A percentile compares a stretch with the other conserved stretches of the same genome.
These are phyloP conservation scores for Micronisus gabar DNA, from an alignment of 2,113 vertebrate genomes.

Conservation along the genomic window DNA sequence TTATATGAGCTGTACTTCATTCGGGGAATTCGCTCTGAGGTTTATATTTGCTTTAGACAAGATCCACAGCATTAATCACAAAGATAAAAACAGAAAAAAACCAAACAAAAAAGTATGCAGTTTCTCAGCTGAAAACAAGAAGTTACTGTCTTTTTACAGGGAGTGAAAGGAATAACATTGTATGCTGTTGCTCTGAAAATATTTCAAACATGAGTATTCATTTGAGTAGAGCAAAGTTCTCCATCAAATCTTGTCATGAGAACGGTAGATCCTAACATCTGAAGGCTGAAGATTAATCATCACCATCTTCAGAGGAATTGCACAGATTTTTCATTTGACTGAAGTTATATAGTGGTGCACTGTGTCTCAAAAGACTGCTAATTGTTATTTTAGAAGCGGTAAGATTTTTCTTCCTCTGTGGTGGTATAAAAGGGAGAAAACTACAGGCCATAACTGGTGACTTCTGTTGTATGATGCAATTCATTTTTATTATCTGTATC, in stretches of 20 bases:
- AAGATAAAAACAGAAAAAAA: not conserved
- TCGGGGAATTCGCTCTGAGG: not conserved
- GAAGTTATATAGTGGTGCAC: not conserved
- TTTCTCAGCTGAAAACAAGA: not conserved
- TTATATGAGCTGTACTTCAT: not conserved
- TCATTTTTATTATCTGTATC: not conserved
- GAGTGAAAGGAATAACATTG: not conserved
- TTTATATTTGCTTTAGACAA: not conserved
- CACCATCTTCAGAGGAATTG: not conserved
- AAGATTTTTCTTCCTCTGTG: not conserved
- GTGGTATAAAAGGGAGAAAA: not conserved
- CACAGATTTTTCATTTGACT: not conserved
- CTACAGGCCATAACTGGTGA: not conserved
- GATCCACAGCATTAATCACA: not conserved
- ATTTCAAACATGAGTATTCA: not conserved
- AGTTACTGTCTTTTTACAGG: not conserved
- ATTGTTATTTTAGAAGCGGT: not conserved
- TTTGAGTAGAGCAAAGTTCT: not conserved
- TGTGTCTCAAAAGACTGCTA: not conserved
- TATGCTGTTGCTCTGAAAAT: not conserved
- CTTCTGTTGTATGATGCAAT: not conserved
- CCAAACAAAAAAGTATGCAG: not conserved
- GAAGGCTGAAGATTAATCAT: not conserved
- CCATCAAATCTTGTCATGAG: not conserved
- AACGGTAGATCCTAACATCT: not conserved